These are phyloP conservation scores for Patella vulgata DNA, from an alignment of 1,140 invertebrate genomes.

Conservation along the genomic window DNA sequence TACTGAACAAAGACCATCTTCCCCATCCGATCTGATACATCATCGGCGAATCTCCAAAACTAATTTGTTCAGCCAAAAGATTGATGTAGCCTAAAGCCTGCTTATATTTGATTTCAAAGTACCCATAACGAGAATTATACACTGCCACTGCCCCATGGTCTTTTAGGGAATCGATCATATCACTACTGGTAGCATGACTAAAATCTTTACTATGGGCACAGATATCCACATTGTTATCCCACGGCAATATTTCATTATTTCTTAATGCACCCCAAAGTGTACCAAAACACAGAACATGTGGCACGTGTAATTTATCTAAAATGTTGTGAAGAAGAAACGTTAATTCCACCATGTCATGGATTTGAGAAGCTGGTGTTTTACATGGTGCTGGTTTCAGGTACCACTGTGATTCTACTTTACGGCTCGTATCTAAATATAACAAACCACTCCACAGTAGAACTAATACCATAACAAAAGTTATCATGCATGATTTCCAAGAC, in stretches of 20 bases:
- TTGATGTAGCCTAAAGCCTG: constrained; percentile 48
- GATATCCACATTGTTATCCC: constrained; percentile 68
- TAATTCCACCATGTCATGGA: constrained; percentile 69
- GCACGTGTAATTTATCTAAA: constrained; percentile 57
- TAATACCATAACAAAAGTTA: no score
- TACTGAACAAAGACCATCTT: constrained; percentile 71
- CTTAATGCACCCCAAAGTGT: constrained; percentile 71
- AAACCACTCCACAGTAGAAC: no score
- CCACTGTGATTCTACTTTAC: constrained; percentile 68
- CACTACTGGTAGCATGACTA: constrained; percentile 50
- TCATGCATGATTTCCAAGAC: no score
- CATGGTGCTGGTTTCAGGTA: constrained; percentile 78
- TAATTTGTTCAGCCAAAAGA: constrained; percentile 64
- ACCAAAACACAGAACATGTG: constrained; percentile 70
- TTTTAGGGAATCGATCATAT: not conserved
- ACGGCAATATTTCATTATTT: constrained; percentile 65
- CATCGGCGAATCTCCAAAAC: constrained; percentile 36
- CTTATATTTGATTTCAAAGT: constrained; percentile 55
- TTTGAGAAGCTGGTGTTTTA: constrained; percentile 76
- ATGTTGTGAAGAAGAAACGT: constrained; percentile 13
- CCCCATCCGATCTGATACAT: constrained; percentile 71
- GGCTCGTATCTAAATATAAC: no score
- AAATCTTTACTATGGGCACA: constrained; percentile 68
- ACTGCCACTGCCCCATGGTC: not conserved
- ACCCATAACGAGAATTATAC: constrained; percentile 54